Conservation (phyloP, 2,888 invertebrate genomes). For the Volucella zonaria region DNA sequence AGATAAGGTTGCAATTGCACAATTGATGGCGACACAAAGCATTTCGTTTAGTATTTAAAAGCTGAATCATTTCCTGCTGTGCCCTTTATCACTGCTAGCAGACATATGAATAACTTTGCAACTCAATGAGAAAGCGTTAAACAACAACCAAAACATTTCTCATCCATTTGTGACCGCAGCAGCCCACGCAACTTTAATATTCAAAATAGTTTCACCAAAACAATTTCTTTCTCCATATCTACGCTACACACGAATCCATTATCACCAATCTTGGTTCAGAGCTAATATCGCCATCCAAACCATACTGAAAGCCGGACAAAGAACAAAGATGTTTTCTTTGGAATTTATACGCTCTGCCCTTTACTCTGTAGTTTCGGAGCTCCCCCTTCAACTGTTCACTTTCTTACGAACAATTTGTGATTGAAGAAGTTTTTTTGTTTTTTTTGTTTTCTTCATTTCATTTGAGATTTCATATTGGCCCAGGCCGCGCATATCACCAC, state of each 20-base stretch:
- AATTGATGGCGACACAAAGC: too few relatives aligned
- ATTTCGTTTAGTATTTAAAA: too few relatives aligned
- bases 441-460: constrained; percentile 32
- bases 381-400: background rate
- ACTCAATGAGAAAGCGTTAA: background rate
- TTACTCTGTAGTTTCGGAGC: background rate
- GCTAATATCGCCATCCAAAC: constrained; percentile 53
- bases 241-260: constrained; percentile 4
- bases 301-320: constrained; percentile 39
- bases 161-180: constrained; percentile 12
- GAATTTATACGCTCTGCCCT: constrained; percentile 22
- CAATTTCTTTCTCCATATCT: constrained; percentile 31
- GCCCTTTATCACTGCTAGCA: too few relatives aligned
- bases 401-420: constrained; percentile 32
- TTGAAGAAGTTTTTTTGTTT: constrained; percentile 35
- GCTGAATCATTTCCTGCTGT: too few relatives aligned
- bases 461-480: constrained; percentile 50
- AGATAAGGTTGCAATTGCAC: too few relatives aligned
- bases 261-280: constrained; percentile 16
- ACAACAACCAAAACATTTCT: constrained; percentile 6
- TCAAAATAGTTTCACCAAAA: constrained; percentile 50
- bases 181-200: constrained; percentile 30
- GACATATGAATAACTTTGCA: too few relatives aligned
- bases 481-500: constrained; percentile 48
- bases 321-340: constrained; percentile 50